Percentiles rank a stretch among this genome's conserved stretches.
Evolutionary conservation across 2,113 vertebrate species (phyloP).

Genomic region (Emydura subglobosa): DNA sequence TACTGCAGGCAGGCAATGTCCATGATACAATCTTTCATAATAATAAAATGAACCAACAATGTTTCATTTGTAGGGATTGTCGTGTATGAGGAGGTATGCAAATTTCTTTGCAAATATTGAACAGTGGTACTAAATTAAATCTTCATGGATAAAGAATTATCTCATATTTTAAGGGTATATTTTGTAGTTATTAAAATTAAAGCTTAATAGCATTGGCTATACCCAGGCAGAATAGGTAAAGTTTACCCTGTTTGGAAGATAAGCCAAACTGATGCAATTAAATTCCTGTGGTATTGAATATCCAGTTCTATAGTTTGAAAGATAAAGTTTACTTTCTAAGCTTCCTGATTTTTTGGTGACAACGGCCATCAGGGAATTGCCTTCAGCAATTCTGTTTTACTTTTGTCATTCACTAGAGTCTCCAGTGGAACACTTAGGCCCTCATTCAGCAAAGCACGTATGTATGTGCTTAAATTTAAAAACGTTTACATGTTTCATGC

Average conservation of each 20-base stretch:
- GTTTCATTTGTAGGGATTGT: conserved; percentile 48
- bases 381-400: not conserved
- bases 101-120: conserved; percentile 45
- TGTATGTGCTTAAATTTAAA: not conserved
- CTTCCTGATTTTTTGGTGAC: not conserved
- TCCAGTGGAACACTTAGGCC: not conserved
- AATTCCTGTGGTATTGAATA: not conserved
- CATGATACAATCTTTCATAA: conserved; percentile 40
- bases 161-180: conserved; percentile 34
- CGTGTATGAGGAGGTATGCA: conserved; percentile 37
- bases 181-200: not conserved
- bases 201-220: not conserved
- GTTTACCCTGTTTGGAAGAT: not conserved
- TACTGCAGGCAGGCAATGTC: conserved; percentile 16
- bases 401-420: not conserved
- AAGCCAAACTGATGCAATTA: not conserved
- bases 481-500: fast-evolving
- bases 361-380: not conserved
- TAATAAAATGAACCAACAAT: conserved; percentile 56
- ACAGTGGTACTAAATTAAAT: conserved; percentile 28
- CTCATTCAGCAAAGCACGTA: not conserved
- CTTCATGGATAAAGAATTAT: conserved; percentile 37
- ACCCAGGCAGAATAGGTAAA: not conserved
- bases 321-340: not conserved
- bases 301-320: not conserved